Percentiles rank a stretch among this genome's conserved stretches.
These are phyloP conservation scores for Candoia aspera DNA, from an alignment of 2,113 vertebrate genomes.

Conservation along the genomic window DNA sequence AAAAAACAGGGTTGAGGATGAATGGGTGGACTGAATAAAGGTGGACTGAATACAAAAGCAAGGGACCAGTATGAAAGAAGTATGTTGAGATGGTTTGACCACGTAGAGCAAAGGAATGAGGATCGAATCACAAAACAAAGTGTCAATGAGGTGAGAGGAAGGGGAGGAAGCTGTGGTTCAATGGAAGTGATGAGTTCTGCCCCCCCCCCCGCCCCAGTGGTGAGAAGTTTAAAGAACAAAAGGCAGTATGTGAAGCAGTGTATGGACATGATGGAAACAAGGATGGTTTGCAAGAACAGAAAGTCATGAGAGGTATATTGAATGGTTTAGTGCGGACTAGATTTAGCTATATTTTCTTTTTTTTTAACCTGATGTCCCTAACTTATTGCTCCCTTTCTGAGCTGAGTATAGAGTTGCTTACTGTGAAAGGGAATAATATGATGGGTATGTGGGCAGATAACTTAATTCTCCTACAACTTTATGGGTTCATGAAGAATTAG, in stretches of 20 bases:
- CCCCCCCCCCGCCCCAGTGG: not conserved
- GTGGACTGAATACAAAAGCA: not conserved
- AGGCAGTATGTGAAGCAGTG: not conserved
- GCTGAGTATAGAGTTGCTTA: not conserved
- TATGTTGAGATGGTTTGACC: not conserved
- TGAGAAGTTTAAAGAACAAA: not conserved
- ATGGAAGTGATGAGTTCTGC: not conserved
- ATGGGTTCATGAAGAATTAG: not conserved
- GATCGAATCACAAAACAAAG: not conserved
- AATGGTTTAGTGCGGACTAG: not conserved
- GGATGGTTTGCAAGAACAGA: not conserved
- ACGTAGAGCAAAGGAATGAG: not conserved
- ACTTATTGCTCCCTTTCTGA: not conserved
- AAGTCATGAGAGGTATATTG: not conserved
- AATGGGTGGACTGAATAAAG: not conserved
- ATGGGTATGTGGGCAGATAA: not conserved
- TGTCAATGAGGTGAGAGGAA: not conserved
- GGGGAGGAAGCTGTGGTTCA: not conserved
- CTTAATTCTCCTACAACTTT: not conserved
- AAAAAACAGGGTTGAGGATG: not conserved
- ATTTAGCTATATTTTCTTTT: not conserved
- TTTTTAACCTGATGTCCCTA: not conserved
- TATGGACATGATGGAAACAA: not conserved
- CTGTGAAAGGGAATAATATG: not conserved
- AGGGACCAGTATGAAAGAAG: not conserved